Conservation (phyloP, 1,140 invertebrate genomes). For the Drosophila sturtevanti region DNA sequence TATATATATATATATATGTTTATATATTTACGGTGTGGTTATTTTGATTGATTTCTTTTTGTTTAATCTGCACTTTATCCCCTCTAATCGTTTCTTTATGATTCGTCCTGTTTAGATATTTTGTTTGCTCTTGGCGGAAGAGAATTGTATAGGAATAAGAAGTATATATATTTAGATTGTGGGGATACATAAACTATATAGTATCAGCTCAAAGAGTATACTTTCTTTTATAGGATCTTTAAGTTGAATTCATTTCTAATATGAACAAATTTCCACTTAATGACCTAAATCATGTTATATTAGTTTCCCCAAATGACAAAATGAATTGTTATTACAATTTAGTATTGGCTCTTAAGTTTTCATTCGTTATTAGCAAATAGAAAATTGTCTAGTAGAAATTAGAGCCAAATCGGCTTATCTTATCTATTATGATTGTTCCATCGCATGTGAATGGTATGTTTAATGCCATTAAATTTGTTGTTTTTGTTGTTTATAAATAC, state of each 20-base stretch:
- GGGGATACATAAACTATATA: too few relatives aligned
- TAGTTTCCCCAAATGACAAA: neutral
- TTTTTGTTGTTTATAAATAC: neutral
- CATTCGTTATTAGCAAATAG: neutral
- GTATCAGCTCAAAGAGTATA: too few relatives aligned
- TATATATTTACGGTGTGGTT: too few relatives aligned
- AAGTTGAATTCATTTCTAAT: neutral
- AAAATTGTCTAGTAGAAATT: neutral
- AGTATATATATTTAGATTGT: too few relatives aligned
- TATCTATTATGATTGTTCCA: too few relatives aligned
- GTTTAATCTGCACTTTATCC: too few relatives aligned
- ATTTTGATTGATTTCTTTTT: too few relatives aligned
- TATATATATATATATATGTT: too few relatives aligned
- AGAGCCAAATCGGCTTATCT: conserved; percentile 1
- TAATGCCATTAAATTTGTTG: neutral
- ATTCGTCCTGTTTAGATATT: too few relatives aligned
- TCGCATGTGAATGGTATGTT: neutral
- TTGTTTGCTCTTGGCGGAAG: too few relatives aligned
- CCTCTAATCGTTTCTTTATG: too few relatives aligned
- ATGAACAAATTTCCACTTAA: neutral
- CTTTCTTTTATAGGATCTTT: neutral
- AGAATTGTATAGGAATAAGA: too few relatives aligned
- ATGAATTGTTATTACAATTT: neutral
- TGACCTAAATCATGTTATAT: neutral
- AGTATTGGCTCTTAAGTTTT: conserved; percentile 2